Base-by-base conservation (phyloP, 2,888 invertebrate species). In the Eupithecia subfuscata region DNA sequence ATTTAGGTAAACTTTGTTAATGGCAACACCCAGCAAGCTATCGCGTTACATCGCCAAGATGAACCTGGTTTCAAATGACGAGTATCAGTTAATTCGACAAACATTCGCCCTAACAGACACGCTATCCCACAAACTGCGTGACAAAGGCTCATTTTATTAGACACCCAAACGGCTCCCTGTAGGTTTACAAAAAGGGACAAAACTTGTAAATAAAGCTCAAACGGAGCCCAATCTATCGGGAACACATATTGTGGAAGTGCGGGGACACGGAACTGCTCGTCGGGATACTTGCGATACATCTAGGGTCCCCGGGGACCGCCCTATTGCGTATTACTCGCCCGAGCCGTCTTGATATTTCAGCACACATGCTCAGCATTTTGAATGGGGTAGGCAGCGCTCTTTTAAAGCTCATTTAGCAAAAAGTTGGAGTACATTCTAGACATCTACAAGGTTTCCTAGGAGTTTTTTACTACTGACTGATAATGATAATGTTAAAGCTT, bases 181-280 rank as follows among this genome's bases (percentile, higher is more conserved):
- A 73, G 73, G 73, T 75, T 77, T 56, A 74, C 75, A 74, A 72
- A 74, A 73, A 56, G 73, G 64, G 75, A 76, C 75, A 74, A 76
- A 78, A 78, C 76, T 75, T 78, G 75, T 78, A 78, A 78, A 76
- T 78, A 78, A 78, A 78, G 78, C 76, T 74, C 60, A 74, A 75
- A 75, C 69, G 72, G 74, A 73, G 70, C 78, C 76, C 75, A 75
- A 76, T 78, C 72, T 80, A 81, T 87, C 87, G 83, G 84, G 84
- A 81, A 84, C 84, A 86, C 85, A 87, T 86, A 87, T 86, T 84
- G 82, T 79, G 85, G 85, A 84, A 87, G 87, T 85, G 82, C 78
- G 83, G 84, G 84, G 86, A 88, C 87, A 88, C 87, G 87, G 85
- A 89, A 89, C 86, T 87, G 87, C 86, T 89, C 87, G 88, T 86